These are phyloP conservation scores for Dasysyrphus albostriatus DNA, from an alignment of 2,888 invertebrate genomes.

Conservation along the genomic window DNA sequence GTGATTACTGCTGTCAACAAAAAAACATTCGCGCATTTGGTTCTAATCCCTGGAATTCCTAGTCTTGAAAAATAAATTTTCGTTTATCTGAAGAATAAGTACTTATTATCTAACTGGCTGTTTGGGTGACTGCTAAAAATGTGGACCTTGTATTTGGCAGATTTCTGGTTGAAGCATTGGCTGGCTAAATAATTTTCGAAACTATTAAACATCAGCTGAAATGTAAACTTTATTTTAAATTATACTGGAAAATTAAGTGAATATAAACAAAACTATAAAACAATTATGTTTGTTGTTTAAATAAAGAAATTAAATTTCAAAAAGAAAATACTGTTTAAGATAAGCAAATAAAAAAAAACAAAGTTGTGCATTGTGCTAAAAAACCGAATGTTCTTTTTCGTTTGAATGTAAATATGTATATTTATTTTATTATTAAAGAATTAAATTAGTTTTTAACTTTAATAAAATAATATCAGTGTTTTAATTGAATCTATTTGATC, in stretches of 20 bases:
- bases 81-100: no score
- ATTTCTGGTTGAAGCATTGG: no score
- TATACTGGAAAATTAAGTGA: background rate
- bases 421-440: constrained; percentile 1
- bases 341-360: background rate
- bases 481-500: background rate
- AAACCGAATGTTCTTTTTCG: constrained; percentile 5
- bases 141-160: no score
- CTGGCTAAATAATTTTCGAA: background rate
- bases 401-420: constrained; percentile 28
- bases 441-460: constrained; percentile 7
- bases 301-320: background rate
- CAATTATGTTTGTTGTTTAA: background rate
- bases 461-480: background rate
- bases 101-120: no score
- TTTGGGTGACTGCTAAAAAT: no score
- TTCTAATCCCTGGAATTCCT: no score
- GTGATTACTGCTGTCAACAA: no score
- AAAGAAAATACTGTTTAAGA: background rate
- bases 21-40: no score
- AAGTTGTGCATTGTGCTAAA: background rate
- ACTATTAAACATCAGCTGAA: background rate
- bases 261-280: background rate
- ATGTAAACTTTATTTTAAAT: background rate
- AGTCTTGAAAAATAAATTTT: no score